Evolutionary conservation across 2,113 vertebrate species (phyloP).

Genomic region (Hippocampus abdominalis): DNA sequence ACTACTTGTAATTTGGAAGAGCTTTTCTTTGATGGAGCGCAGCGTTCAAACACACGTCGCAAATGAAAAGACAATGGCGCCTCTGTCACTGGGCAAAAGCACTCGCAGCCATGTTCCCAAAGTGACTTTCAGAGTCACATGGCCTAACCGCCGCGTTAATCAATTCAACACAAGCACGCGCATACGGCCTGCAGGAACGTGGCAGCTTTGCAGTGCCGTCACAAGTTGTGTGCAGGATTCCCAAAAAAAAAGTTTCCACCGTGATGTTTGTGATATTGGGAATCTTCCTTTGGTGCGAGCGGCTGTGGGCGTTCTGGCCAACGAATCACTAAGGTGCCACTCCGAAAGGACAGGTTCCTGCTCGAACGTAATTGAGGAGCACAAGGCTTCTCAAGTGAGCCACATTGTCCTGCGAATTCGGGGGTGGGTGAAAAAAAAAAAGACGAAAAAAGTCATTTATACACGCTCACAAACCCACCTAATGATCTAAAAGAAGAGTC

Average conservation of each 20-base stretch:
- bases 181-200: constrained; percentile 23
- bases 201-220: constrained; percentile 32
- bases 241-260: not conserved
- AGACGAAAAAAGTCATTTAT: too few species aligned
- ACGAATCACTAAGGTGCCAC: too few species aligned
- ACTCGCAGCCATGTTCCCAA: not conserved
- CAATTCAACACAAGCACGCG: not conserved
- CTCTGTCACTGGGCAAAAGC: not conserved
- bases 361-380: too few species aligned
- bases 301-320: not conserved
- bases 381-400: not conserved
- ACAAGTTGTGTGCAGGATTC: constrained; percentile 43
- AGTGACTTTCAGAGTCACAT: constrained; percentile 38
- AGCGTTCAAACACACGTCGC: constrained; percentile 1
- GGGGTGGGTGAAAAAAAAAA: too few species aligned
- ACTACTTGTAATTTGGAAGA: not conserved
- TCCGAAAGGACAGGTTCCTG: too few species aligned
- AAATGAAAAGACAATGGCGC: not conserved
- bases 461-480: too few species aligned
- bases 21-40: not conserved
- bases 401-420: not conserved
- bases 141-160: constrained; percentile 22
- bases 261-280: not conserved
- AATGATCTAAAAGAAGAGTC: too few species aligned
- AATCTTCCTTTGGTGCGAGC: not conserved